A percentile compares a stretch with the other conserved stretches of the same genome.
Evolutionary conservation across 1,140 invertebrate genomes (phyloP).

Genomic region (Chrysoperla carnea): DNA sequence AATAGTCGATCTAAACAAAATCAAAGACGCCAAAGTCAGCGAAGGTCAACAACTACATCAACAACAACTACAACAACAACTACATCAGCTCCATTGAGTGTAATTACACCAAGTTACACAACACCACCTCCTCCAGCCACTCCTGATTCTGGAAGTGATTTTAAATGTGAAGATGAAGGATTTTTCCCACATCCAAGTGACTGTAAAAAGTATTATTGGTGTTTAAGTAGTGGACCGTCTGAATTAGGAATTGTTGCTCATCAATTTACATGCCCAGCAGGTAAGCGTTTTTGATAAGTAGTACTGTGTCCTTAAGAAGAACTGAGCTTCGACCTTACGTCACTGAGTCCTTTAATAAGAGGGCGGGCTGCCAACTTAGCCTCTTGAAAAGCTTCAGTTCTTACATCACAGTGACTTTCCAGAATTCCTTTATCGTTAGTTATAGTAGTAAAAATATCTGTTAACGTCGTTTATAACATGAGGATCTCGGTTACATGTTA

Average conservation of each 20-base stretch:
- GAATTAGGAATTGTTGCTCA: conserved; percentile 80
- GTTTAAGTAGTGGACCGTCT: conserved; percentile 72
- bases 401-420: too few species aligned
- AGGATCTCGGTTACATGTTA: too few species aligned
- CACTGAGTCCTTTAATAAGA: too few species aligned
- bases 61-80: conserved; percentile 18
- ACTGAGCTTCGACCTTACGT: too few species aligned
- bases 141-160: conserved; percentile 73
- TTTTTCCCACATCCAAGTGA: conserved; percentile 86
- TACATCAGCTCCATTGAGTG: conserved; percentile 20
- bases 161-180: conserved; percentile 84
- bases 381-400: too few species aligned
- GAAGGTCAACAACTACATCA: conserved; percentile 10
- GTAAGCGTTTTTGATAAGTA: conserved; percentile 19
- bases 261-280: conserved; percentile 84
- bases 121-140: conserved; percentile 79
- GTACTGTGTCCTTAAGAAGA: too few species aligned
- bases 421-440: too few species aligned
- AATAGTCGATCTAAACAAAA: too few species aligned
- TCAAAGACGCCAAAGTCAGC: conserved; percentile 9
- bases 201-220: conserved; percentile 93
- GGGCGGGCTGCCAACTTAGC: too few species aligned
- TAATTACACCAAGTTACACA: conserved; percentile 24
- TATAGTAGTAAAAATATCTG: too few species aligned
- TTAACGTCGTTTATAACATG: too few species aligned